Conservation (phyloP, 2,888 invertebrate species). For the Labia minor region DNA sequence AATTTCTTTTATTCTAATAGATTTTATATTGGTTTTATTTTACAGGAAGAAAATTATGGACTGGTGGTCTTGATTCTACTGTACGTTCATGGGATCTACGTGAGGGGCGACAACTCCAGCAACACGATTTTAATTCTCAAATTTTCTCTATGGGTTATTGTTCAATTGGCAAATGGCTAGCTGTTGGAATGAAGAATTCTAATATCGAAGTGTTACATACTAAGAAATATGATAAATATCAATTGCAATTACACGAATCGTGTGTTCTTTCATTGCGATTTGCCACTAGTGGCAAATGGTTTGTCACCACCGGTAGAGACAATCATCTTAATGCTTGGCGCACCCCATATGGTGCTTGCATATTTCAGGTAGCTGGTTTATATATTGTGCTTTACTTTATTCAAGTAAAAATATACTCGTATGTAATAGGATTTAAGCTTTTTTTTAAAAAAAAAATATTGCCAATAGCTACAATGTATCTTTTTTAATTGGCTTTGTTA, state of each 20-base stretch:
- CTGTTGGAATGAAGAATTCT: conserved; percentile 97
- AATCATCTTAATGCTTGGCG: conserved; percentile 95
- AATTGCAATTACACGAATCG: conserved; percentile 89
- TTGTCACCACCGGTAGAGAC: conserved; percentile 97
- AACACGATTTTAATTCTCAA: conserved; percentile 89
- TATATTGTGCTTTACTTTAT: conserved; percentile 16
- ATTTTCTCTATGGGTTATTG: conserved; percentile 82
- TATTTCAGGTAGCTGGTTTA: conserved; percentile 74
- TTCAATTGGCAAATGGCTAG: conserved; percentile 92
- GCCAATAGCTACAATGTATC: not conserved
- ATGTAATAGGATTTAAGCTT: conserved; percentile 19
- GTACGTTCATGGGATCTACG: conserved; percentile 93
- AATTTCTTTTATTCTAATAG: too few species aligned
- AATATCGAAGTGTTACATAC: conserved; percentile 90
- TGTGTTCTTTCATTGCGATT: conserved; percentile 93
- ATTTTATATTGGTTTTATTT: not conserved
- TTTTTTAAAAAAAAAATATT: too few species aligned
- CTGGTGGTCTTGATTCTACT: conserved; percentile 92
- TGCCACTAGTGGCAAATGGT: conserved; percentile 96
- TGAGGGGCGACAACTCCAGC: conserved; percentile 85
- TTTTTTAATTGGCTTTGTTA: not conserved
- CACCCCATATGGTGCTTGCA: conserved; percentile 94
- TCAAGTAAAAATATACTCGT: conserved; percentile 18
- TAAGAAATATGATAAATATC: conserved; percentile 88
- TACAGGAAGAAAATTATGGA: conserved; percentile 59